Evolutionary conservation across 1,140 invertebrate species (phyloP).

Genomic region (Leucophenga varia): DNA sequence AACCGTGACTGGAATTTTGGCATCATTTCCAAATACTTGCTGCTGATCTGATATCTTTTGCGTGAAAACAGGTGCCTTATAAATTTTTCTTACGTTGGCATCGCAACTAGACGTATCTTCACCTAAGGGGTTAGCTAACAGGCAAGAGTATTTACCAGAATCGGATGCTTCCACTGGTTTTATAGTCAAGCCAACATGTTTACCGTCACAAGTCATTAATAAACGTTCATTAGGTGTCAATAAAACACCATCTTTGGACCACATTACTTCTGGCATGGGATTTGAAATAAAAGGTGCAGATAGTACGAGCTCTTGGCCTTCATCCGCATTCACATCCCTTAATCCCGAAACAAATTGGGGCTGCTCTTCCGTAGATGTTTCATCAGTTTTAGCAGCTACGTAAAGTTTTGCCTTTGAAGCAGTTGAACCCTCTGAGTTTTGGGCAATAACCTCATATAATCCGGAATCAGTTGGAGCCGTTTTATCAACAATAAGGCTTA

Average conservation of each 20-base stretch:
- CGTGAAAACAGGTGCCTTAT: slow-evolving; percentile 76
- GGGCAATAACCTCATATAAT: slow-evolving; percentile 73
- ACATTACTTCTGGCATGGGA: slow-evolving; percentile 80
- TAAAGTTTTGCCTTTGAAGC: slow-evolving; percentile 69
- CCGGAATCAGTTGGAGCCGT: slow-evolving; percentile 70
- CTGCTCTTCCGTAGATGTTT: slow-evolving; percentile 67
- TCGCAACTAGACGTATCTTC: slow-evolving; percentile 68
- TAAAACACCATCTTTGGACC: slow-evolving; percentile 77
- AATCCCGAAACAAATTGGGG: slow-evolving; percentile 75
- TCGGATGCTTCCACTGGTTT: slow-evolving; percentile 70
- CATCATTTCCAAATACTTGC: slow-evolving; percentile 75
- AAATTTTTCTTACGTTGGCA: slow-evolving; percentile 76
- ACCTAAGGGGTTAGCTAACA: slow-evolving; percentile 73
- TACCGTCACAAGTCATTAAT: slow-evolving; percentile 77
- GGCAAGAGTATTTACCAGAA: slow-evolving; percentile 75
- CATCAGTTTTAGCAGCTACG: slow-evolving; percentile 65
- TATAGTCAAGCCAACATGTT: slow-evolving; percentile 75
- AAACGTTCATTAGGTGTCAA: slow-evolving; percentile 66
- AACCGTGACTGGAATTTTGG: slow-evolving; percentile 79
- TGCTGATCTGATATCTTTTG: slow-evolving; percentile 83
- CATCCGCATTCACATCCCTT: slow-evolving; percentile 73
- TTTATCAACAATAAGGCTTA: slow-evolving; percentile 67
- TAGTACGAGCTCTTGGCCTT: slow-evolving; percentile 69
- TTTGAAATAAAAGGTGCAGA: slow-evolving; percentile 77
- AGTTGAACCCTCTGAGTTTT: slow-evolving; percentile 73